These are phyloP conservation scores for Trematomus loennbergii DNA, from an alignment of 2,113 vertebrate genomes.

Conservation along the genomic window DNA sequence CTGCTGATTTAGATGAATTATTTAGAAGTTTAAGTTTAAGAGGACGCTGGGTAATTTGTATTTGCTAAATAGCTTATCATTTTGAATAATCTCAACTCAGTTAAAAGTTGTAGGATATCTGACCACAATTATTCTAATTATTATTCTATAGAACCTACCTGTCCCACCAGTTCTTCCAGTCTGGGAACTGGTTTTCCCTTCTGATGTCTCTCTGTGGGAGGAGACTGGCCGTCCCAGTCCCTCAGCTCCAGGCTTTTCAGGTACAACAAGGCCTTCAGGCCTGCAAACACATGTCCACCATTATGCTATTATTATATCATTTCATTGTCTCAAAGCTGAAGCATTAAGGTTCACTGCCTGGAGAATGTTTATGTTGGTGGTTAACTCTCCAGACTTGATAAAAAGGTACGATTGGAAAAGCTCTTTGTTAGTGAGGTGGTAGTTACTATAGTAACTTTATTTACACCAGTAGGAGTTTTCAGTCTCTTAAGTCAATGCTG, in stretches of 20 bases:
- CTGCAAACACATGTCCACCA: slow-evolving; percentile 52
- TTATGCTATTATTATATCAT: not conserved
- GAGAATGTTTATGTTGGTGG: not conserved
- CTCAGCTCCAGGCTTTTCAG: slow-evolving; percentile 89
- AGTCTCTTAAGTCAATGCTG: not conserved
- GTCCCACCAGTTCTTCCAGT: slow-evolving; percentile 85
- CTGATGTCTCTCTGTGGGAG: slow-evolving; percentile 88
- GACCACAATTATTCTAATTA: too few relatives aligned
- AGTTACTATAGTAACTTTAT: too few relatives aligned
- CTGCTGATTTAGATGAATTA: too few relatives aligned
- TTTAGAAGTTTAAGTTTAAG: too few relatives aligned
- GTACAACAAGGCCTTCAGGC: slow-evolving; percentile 91
- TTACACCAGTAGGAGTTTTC: too few relatives aligned
- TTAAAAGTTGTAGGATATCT: too few relatives aligned
- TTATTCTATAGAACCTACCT: slow-evolving; percentile 79
- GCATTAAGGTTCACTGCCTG: not conserved
- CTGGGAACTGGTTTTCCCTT: slow-evolving; percentile 90
- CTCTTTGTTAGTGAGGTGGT: not conserved
- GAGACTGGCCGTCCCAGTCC: slow-evolving; percentile 93
- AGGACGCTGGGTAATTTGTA: too few relatives aligned
- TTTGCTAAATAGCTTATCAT: too few relatives aligned
- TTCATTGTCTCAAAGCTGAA: not conserved
- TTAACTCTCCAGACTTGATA: not conserved
- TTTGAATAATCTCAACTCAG: too few relatives aligned
- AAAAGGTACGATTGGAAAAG: not conserved